These are phyloP conservation scores for Idris sp. DNA, from an alignment of 1,140 invertebrate species.

Conservation along the genomic window DNA sequence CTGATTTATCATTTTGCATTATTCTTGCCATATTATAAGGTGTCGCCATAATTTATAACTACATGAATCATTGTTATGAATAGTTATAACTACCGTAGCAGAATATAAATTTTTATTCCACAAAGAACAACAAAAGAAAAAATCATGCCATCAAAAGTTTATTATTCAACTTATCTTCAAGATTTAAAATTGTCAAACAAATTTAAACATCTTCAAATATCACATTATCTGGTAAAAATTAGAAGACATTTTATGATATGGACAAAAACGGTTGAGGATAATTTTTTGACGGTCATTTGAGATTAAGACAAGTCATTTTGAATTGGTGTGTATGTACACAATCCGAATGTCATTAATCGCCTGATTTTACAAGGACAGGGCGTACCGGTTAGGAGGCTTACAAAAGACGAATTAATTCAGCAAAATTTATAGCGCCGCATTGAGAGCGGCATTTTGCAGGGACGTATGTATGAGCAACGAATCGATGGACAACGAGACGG, in stretches of 20 bases:
- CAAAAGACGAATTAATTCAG: constrained; percentile 76
- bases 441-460: constrained; percentile 57
- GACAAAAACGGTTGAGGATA: too few species aligned
- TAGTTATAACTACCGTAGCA: constrained; percentile 2
- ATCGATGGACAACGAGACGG: constrained; percentile 48
- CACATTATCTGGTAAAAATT: too few species aligned
- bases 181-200: too few species aligned
- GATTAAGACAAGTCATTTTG: constrained; percentile 38
- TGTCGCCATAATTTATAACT: constrained; percentile 20
- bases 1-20: constrained; percentile 24
- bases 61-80: constrained; percentile 23
- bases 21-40: constrained; percentile 6
- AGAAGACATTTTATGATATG: too few species aligned
- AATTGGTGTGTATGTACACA: too few species aligned
- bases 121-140: too few species aligned
- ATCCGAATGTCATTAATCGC: constrained; percentile 68
- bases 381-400: constrained; percentile 60
- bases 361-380: constrained; percentile 67
- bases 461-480: constrained; percentile 50
- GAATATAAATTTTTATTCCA: too few species aligned
- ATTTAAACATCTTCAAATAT: too few species aligned
- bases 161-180: too few species aligned
- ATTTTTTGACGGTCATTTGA: constrained; percentile 35
- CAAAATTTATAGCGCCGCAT: constrained; percentile 72
- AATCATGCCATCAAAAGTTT: too few species aligned